A percentile compares a stretch with the other conserved stretches of the same genome.
Conservation (phyloP, 2,797 vertebrate genomes). For the Anisognathus igniventris region DNA sequence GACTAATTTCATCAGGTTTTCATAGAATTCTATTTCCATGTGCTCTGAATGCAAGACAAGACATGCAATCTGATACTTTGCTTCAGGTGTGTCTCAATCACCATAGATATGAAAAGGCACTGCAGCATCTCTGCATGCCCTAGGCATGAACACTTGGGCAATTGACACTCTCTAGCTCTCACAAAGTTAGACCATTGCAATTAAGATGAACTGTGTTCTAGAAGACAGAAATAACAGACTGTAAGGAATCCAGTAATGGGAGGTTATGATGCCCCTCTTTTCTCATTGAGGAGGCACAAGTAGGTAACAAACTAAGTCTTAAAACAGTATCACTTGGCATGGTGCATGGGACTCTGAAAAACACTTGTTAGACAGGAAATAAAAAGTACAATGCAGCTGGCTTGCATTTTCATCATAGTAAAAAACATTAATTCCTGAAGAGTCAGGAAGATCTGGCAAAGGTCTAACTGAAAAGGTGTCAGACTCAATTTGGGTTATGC, state of each 20-base stretch:
- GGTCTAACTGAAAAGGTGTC: not conserved
- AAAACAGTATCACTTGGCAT: not conserved
- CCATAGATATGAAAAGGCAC: not conserved
- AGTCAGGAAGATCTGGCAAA: not conserved
- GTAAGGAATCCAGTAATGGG: not conserved
- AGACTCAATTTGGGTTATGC: not conserved
- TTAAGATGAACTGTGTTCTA: not conserved
- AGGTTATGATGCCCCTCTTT: not conserved
- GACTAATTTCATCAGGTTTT: not conserved
- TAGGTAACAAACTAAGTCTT: not conserved
- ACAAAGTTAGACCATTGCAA: not conserved
- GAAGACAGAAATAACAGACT: not conserved
- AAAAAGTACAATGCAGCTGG: not conserved
- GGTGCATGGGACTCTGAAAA: not conserved
- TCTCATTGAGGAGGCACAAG: not conserved
- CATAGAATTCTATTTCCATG: not conserved
- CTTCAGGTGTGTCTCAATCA: not conserved
- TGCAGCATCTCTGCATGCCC: not conserved
- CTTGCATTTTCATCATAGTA: not conserved
- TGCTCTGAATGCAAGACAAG: not conserved
- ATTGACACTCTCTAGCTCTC: not conserved
- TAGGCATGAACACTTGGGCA: not conserved
- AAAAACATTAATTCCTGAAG: not conserved
- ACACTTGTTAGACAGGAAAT: not conserved
- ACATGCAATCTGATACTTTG: not conserved